These are phyloP conservation scores for Phoeniculus purpureus DNA, from an alignment of 2,797 vertebrate species.

Conservation along the genomic window DNA sequence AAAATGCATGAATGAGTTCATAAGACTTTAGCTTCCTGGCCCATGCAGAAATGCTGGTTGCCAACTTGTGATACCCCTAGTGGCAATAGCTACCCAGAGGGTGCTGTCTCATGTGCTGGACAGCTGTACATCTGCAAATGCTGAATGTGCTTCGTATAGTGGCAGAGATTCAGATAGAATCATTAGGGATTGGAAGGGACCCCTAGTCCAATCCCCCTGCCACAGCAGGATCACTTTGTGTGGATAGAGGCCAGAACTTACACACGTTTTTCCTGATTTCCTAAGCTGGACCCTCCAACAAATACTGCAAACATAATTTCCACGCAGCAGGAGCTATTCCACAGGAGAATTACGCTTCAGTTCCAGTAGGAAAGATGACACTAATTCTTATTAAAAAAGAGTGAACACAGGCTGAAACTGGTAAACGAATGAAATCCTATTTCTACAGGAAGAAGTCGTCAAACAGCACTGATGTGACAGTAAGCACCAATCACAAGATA, in stretches of 20 bases:
- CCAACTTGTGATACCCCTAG: not conserved
- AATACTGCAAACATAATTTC: constrained; percentile 24
- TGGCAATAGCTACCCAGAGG: not conserved
- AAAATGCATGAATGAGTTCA: not conserved
- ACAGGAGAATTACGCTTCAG: not conserved
- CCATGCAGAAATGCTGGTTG: not conserved
- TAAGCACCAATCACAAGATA: not conserved
- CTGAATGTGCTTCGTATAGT: not conserved
- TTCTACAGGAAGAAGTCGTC: not conserved
- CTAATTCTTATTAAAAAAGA: constrained; percentile 15
- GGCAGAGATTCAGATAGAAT: no score
- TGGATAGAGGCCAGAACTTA: constrained; percentile 14
- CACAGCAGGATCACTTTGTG: no score
- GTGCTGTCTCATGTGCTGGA: not conserved
- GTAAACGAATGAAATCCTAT: constrained; percentile 5
- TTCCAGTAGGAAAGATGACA: constrained; percentile 26
- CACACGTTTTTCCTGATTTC: not conserved
- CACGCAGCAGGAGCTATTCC: constrained; percentile 41
- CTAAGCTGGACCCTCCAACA: constrained; percentile 9
- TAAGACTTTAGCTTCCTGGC: not conserved
- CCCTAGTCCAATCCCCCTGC: no score
- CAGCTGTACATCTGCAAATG: not conserved
- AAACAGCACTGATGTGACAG: not conserved
- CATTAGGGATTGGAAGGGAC: no score
- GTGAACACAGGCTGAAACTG: constrained; percentile 3